Percentiles rank a stretch among this genome's conserved stretches.
Conservation (phyloP, 2,113 vertebrate genomes). For the Hemiprocne comata region DNA sequence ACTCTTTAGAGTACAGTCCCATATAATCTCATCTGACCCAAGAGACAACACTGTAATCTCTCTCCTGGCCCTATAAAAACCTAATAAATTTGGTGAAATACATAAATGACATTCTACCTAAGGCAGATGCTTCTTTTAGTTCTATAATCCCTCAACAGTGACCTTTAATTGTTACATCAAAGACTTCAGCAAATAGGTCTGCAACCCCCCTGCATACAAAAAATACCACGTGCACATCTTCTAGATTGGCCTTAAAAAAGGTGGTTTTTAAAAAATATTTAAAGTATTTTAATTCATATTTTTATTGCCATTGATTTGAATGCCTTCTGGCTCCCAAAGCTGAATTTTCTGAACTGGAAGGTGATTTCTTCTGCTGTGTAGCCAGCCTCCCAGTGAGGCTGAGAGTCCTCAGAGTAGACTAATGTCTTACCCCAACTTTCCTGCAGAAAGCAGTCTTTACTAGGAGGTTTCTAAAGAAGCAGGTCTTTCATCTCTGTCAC, state of each 20-base stretch:
- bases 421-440: neutral
- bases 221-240: neutral
- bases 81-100: conserved; percentile 9
- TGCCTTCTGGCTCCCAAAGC: neutral
- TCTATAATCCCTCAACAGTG: neutral
- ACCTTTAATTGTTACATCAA: neutral
- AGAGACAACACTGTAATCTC: neutral
- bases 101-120: neutral
- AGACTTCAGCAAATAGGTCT: neutral
- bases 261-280: neutral
- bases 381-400: neutral
- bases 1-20: neutral
- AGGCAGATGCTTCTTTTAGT: neutral
- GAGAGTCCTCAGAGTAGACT: neutral
- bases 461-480: neutral
- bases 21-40: conserved; percentile 33
- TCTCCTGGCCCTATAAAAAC: conserved; percentile 21
- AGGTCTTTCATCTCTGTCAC: neutral
- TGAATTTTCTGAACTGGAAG: neutral
- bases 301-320: neutral
- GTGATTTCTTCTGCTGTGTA: neutral
- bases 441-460: neutral
- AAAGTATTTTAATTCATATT: neutral
- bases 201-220: neutral
- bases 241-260: neutral